These are phyloP conservation scores for Pristionchus exspectatus DNA, from an alignment of 2,888 invertebrate species.

Conservation along the genomic window DNA sequence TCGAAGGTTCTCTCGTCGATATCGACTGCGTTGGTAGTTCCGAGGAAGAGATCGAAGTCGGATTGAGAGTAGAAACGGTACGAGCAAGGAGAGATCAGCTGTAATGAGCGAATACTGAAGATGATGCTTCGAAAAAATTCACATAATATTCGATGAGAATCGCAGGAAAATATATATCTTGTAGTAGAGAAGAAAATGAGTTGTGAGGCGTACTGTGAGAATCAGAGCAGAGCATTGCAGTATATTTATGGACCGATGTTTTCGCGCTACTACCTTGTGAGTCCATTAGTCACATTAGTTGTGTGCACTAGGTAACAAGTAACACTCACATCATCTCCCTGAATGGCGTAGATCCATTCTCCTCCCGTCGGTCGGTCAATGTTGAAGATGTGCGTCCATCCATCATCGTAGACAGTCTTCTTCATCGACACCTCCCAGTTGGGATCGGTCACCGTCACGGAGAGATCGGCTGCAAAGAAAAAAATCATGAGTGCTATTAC, in stretches of 20 bases:
- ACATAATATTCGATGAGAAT: neutral
- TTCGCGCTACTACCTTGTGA: neutral
- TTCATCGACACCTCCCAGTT: conserved; percentile 58
- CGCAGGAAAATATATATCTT: too few relatives aligned
- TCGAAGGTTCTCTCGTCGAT: conserved; percentile 62
- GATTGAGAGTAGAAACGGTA: conserved; percentile 69
- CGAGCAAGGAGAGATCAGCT: conserved; percentile 58
- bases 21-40: conserved; percentile 52
- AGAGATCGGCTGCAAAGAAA: conserved; percentile 59
- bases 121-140: too few relatives aligned
- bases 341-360: conserved; percentile 61
- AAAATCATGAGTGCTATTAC: neutral
- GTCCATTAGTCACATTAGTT: too few relatives aligned
- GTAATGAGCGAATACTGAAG: neutral
- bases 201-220: too few relatives aligned
- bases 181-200: neutral
- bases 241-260: too few relatives aligned
- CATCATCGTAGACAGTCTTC: conserved; percentile 42
- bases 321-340: conserved; percentile 38
- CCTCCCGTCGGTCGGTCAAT: conserved; percentile 60
- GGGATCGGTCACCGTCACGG: conserved; percentile 67
- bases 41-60: conserved; percentile 68
- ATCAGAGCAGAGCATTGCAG: too few relatives aligned
- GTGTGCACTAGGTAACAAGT: neutral
- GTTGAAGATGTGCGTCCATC: conserved; percentile 57